These are phyloP conservation scores for Anguilla japonica DNA, from an alignment of 2,113 vertebrate species.

Conservation along the genomic window DNA sequence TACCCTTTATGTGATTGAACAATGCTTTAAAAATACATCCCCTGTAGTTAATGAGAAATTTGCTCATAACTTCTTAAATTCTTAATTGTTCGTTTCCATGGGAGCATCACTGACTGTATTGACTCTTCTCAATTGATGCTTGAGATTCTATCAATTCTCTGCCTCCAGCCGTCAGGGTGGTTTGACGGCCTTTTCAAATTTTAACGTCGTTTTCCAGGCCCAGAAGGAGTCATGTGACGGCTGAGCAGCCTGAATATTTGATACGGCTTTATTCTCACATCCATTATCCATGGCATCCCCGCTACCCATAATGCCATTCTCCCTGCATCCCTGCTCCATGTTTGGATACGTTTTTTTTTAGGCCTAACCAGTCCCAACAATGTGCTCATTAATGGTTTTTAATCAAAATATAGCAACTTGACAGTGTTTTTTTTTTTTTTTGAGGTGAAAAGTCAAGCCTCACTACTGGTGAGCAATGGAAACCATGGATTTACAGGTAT, in stretches of 20 bases:
- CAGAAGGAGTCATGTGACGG: background rate
- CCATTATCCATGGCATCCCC: background rate
- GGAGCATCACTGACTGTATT: background rate
- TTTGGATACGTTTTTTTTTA: background rate
- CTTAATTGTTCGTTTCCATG: background rate
- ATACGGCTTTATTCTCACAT: slow-evolving; percentile 7
- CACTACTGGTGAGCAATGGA: background rate
- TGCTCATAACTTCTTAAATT: background rate
- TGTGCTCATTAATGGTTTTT: background rate
- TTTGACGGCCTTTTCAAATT: background rate
- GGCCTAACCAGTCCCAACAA: background rate
- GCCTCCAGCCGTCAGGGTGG: background rate
- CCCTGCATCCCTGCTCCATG: background rate
- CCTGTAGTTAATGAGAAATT: background rate
- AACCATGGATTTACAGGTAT: background rate
- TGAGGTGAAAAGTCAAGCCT: background rate
- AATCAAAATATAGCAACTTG: background rate
- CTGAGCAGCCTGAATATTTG: background rate
- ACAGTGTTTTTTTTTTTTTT: background rate
- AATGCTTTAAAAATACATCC: background rate
- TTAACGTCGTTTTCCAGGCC: background rate
- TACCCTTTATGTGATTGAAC: background rate
- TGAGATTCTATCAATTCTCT: background rate
- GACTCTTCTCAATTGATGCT: background rate
- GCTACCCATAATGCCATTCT: background rate